phyloP scores from a whole-genome alignment of 2,113 vertebrate genomes.

The Ptychochromis oligacanthus region DNA sequence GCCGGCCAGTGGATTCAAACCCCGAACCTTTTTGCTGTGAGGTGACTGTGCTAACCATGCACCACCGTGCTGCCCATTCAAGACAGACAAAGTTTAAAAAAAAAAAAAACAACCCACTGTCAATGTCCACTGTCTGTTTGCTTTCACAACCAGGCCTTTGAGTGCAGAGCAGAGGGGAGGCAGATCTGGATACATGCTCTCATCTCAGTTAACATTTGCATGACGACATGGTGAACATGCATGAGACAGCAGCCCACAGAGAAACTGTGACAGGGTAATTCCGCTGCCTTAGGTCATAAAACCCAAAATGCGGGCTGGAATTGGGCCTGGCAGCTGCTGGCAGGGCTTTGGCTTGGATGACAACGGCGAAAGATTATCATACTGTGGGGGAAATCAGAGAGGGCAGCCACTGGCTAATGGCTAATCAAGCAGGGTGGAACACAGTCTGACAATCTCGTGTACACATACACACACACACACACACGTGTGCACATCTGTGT shows the following conservation, averaged over 20 bases:
- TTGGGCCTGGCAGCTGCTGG: constrained; percentile 48
- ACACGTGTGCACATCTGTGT: background rate
- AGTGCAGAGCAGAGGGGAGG: background rate
- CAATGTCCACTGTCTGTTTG: constrained; percentile 43
- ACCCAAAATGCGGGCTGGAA: constrained; percentile 51
- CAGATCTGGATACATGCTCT: constrained; percentile 24
- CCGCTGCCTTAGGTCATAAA: constrained; percentile 61
- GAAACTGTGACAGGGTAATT: constrained; percentile 58
- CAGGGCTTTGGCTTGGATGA: constrained; percentile 17
- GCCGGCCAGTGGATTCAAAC: background rate
- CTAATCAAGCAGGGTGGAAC: constrained; percentile 59
- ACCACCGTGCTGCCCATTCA: background rate
- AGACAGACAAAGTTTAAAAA: constrained; percentile 6
- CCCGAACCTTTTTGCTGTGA: background rate
- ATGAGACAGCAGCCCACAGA: constrained; percentile 39
- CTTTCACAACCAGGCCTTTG: constrained; percentile 51
- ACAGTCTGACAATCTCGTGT: constrained; percentile 6
- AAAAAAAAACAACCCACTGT: background rate
- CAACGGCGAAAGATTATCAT: constrained; percentile 42
- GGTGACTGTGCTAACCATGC: background rate
- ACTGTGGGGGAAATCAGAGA: constrained; percentile 19
- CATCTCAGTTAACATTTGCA: constrained; percentile 41
- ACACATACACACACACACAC: background rate
- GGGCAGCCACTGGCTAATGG: constrained; percentile 51
- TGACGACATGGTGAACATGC: constrained; percentile 26